Evolutionary conservation across 2,797 vertebrate genomes (phyloP).

Genomic region (Champsocephalus gunnari): DNA sequence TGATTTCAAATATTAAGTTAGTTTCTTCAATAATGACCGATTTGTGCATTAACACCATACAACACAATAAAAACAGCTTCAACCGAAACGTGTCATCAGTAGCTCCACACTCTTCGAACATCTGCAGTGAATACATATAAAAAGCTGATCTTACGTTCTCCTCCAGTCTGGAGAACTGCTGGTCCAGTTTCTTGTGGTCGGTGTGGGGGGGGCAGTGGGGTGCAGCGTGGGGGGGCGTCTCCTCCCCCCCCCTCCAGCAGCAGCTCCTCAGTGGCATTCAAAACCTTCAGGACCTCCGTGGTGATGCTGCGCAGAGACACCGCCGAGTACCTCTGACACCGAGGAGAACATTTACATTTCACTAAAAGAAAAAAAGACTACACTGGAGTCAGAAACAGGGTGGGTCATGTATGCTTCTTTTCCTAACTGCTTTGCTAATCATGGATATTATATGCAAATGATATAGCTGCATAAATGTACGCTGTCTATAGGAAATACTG

Average conservation of each 20-base stretch:
- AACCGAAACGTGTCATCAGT: no score
- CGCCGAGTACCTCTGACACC: conserved; percentile 93
- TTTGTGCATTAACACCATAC: no score
- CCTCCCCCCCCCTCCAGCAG: conserved; percentile 84
- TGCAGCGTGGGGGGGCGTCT: conserved; percentile 52
- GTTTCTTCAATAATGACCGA: no score
- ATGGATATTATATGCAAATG: not conserved
- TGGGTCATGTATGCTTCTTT: no score
- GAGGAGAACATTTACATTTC: conserved; percentile 55
- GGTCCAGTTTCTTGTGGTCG: conserved; percentile 88
- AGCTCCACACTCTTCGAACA: no score
- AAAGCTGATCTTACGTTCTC: conserved; percentile 86
- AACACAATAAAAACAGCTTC: no score
- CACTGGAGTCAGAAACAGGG: no score
- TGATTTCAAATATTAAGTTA: no score
- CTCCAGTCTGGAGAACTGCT: conserved; percentile 93
- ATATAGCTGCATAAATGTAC: not conserved
- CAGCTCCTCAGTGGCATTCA: conserved; percentile 95
- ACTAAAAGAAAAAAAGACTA: not conserved
- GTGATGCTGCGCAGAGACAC: conserved; percentile 96
- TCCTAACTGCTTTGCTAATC: not conserved
- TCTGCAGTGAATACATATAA: not conserved
- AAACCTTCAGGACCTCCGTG: conserved; percentile 95
- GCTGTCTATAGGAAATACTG: no score
- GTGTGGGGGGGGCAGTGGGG: conserved; percentile 81